phyloP scores from a whole-genome alignment of 2,797 vertebrate genomes.

The Pipistrellus kuhlii region DNA sequence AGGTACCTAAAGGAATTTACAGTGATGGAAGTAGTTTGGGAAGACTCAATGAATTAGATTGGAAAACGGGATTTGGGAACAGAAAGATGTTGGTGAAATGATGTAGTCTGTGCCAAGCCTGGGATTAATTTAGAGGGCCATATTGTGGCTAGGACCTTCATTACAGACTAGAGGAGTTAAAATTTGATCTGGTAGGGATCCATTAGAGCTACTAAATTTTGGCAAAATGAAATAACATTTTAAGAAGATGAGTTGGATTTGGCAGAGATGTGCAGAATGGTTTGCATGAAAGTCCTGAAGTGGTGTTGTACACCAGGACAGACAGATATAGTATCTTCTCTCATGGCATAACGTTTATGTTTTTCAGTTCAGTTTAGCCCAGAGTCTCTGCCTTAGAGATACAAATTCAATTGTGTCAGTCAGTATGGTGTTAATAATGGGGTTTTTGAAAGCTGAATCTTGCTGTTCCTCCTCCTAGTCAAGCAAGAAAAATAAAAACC shows the following conservation, averaged over 20 bases:
- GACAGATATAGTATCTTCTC: not conserved
- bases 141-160: not conserved
- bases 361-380: not conserved
- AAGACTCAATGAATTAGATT: not conserved
- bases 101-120: not conserved
- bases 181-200: not conserved
- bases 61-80: not conserved
- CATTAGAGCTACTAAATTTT: not conserved
- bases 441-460: not conserved
- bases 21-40: not conserved
- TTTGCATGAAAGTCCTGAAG: not conserved
- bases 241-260: not conserved
- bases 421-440: not conserved
- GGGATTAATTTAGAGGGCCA: rapidly evolving
- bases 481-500: not conserved
- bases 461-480: not conserved
- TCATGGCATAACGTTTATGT: not conserved
- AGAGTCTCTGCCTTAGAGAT: not conserved
- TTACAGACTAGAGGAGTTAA: not conserved
- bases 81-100: not conserved
- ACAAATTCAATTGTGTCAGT: not conserved
- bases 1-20: not conserved
- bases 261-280: not conserved
- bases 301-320: not conserved
- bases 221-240: not conserved